A percentile compares a stretch with the other conserved stretches of the same genome.
Evolutionary conservation across 2,888 invertebrate species (phyloP).

Genomic region (Incurvaria masculella): DNA sequence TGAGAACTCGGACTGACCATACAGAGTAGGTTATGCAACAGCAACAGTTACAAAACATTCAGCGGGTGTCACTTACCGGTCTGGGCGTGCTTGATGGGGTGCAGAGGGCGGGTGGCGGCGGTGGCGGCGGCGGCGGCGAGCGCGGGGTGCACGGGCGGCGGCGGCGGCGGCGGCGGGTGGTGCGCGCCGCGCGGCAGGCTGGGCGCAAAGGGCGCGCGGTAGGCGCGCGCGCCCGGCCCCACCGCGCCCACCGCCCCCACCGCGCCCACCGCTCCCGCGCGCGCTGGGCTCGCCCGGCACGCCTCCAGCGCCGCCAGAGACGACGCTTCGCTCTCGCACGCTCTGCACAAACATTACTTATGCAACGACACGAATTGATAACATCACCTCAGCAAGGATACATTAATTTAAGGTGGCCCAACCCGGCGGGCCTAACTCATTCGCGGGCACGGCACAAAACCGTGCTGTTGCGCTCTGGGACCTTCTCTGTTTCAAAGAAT

Average conservation of each 20-base stretch:
- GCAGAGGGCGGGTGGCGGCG: conserved; percentile 17
- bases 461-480: no score
- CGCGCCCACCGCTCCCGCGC: conserved; percentile 18
- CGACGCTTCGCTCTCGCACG: neutral
- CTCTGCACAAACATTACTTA: neutral
- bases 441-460: no score
- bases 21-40: no score
- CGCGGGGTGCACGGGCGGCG: conserved; percentile 10
- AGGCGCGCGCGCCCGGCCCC: conserved; percentile 1
- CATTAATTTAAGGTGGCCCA: no score
- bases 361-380: no score
- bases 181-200: conserved; percentile 50
- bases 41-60: no score
- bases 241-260: conserved; percentile 16
- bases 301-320: conserved; percentile 1
- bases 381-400: no score
- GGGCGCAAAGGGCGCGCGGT: conserved; percentile 26
- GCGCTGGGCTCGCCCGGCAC: conserved; percentile 16
- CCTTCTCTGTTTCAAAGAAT: no score
- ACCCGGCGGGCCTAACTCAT: no score
- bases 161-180: conserved; percentile 26
- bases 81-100: conserved; percentile 26
- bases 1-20: no score
- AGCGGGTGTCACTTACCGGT: no score
- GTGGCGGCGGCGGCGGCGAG: conserved; percentile 10